phyloP scores from a whole-genome alignment of 1,140 invertebrate species.

The Oryzaephilus surinamensis region DNA sequence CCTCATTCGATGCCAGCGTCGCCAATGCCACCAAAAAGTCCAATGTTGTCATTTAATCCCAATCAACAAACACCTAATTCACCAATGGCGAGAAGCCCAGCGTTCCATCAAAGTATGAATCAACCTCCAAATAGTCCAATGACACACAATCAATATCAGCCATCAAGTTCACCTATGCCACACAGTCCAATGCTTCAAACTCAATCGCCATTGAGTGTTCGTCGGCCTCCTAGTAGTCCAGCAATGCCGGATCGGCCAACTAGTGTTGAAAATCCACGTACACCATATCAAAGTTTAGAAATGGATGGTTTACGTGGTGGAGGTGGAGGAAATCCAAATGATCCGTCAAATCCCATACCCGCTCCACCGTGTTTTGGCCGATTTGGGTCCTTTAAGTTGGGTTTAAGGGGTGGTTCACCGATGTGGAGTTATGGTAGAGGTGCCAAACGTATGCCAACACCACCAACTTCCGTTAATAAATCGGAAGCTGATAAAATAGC shows the following conservation, averaged over 20 bases:
- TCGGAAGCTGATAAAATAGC: slow-evolving; percentile 6
- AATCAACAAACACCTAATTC: slow-evolving; percentile 49
- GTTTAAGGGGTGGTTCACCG: slow-evolving; percentile 57
- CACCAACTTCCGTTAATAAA: slow-evolving; percentile 10
- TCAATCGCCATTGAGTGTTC: slow-evolving; percentile 45
- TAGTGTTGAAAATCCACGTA: slow-evolving; percentile 48
- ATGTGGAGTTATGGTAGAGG: slow-evolving; percentile 47
- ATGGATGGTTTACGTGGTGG: slow-evolving; percentile 24
- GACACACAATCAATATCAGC: slow-evolving; percentile 41
- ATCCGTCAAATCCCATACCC: slow-evolving; percentile 43
- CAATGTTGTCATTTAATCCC: slow-evolving; percentile 29
- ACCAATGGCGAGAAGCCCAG: slow-evolving; percentile 53
- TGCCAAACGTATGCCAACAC: slow-evolving; percentile 30
- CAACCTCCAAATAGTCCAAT: slow-evolving; percentile 44
- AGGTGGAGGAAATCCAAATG: slow-evolving; percentile 42
- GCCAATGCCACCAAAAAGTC: slow-evolving; percentile 35
- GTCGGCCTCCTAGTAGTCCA: slow-evolving; percentile 44
- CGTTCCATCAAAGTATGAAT: slow-evolving; percentile 42
- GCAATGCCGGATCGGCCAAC: slow-evolving; percentile 45
- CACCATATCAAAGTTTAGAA: slow-evolving; percentile 33
- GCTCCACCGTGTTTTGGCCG: slow-evolving; percentile 39
- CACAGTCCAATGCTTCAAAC: slow-evolving; percentile 39
- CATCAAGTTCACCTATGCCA: slow-evolving; percentile 45
- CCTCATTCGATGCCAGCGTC: slow-evolving; percentile 45
- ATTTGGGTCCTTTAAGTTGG: slow-evolving; percentile 49